phyloP scores from a whole-genome alignment of 2,797 vertebrate species.

The Esox masquinongy region DNA sequence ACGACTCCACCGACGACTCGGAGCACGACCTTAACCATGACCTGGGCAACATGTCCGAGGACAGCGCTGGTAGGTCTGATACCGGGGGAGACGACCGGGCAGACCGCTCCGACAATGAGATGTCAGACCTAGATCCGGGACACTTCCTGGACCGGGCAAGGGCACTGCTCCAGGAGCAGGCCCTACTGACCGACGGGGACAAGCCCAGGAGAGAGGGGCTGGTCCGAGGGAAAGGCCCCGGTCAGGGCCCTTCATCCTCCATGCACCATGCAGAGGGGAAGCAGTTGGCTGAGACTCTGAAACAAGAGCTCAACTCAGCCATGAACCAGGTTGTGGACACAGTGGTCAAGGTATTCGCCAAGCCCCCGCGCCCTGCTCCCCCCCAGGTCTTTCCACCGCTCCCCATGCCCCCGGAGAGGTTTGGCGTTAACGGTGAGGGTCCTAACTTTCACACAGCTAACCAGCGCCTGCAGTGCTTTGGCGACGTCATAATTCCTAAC shows the following conservation, averaged over 20 bases:
- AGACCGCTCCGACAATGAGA: conserved; percentile 88
- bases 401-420: conserved; percentile 89
- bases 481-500: conserved; percentile 97
- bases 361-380: conserved; percentile 90
- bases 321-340: conserved; percentile 99
- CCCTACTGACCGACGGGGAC: conserved; percentile 77
- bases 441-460: conserved; percentile 96
- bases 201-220: conserved; percentile 87
- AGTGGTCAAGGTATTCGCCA: conserved; percentile 96
- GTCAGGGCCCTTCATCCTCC: conserved; percentile 72
- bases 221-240: conserved; percentile 78
- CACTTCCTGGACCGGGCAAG: conserved; percentile 92
- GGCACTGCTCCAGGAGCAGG: conserved; percentile 89
- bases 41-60: conserved; percentile 95
- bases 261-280: conserved; percentile 94
- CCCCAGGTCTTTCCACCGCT: conserved; percentile 97
- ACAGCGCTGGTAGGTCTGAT: conserved; percentile 89
- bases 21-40: conserved; percentile 78
- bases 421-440: conserved; percentile 88
- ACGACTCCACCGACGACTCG: conserved; percentile 96
- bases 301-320: conserved; percentile 96
- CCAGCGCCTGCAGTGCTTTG: conserved; percentile 95
- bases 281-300: conserved; percentile 94
- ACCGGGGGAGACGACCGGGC: conserved; percentile 75
- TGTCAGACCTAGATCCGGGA: conserved; percentile 91